Evolutionary conservation across 1,140 invertebrate species (phyloP), one percentile per base, ranked within the genome.

Genomic region (Pseudobourletiella spinata): DNA sequence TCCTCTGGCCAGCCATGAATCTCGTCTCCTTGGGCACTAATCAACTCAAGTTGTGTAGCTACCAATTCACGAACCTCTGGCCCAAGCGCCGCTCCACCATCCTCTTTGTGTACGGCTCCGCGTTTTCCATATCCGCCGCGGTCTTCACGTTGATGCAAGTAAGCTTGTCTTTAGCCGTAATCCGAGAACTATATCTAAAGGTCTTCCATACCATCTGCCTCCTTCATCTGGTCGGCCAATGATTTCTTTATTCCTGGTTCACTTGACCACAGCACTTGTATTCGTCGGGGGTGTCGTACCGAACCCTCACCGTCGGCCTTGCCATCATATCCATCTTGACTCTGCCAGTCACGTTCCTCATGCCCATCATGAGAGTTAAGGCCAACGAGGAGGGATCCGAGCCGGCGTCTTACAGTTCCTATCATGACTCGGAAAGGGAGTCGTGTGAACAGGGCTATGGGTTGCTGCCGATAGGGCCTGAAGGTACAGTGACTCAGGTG

Each of bases 1-100:
- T 61, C 4, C 29, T 68, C 24, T 68, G 66, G 66, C 59, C 63
- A 24, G 63, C 59, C 6, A 24, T 68, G 29, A 68, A 62, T 46
- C 44, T 68, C n/a, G 56, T 65, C 44, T 59, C 59, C 0, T 18
- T 65, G 1, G 66, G 66, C 11, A 48, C 63, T 15, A 68, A 63
- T 52, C 62, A 65, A 55, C 32, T 68, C 8, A 25, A 56, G 15
- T 30, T 64, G 1, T 61, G 66, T 48, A 50, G 48, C 26, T 68
- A 65, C 29, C 66, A 65, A 30, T 65, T 65, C 25, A 55, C 63
- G 1, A 64, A 68, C 57, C 22, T 59, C 6, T 65, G 39, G 52
- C 63, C 66, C 15, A 24, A 43, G 15, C 35, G 55, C 22, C 54
- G 59, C 30, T 29, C 63, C 3, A 68, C 66, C 3, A 59, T 68